phyloP scores from a whole-genome alignment of 1,140 invertebrate genomes.

The Hypsibius dujardini region DNA sequence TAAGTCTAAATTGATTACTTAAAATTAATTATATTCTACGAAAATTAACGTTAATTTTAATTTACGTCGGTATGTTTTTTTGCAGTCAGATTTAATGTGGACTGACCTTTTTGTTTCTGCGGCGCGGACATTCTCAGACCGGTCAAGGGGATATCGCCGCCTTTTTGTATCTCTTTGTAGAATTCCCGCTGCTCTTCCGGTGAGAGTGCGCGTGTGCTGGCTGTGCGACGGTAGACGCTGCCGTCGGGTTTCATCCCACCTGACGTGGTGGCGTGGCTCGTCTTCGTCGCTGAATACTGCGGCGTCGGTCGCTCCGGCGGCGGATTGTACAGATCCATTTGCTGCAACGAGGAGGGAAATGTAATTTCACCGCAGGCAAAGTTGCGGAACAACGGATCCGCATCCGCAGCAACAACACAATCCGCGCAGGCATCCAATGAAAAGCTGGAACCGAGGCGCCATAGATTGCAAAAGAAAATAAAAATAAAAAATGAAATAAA shows the following conservation, averaged over 20 bases:
- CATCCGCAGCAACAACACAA: too few species aligned
- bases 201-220: slow-evolving; percentile 40
- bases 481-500: too few species aligned
- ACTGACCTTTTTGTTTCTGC: slow-evolving; percentile 58
- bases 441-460: too few species aligned
- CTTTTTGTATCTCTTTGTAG: slow-evolving; percentile 67
- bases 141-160: slow-evolving; percentile 71
- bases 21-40: too few species aligned
- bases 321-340: slow-evolving; percentile 29
- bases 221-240: slow-evolving; percentile 34
- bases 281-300: neutral
- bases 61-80: too few species aligned
- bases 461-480: too few species aligned
- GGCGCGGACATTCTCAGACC: slow-evolving; percentile 69
- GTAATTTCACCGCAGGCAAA: too few species aligned
- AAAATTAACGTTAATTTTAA: too few species aligned
- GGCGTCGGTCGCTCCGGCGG: slow-evolving; percentile 29
- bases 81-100: neutral
- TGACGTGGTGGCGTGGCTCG: neutral
- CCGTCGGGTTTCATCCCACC: neutral
- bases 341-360: slow-evolving; percentile 15
- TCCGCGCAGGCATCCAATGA: too few species aligned
- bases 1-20: too few species aligned
- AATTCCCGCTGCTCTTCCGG: slow-evolving; percentile 57
- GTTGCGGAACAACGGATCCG: too few species aligned